A percentile compares a stretch with the other conserved stretches of the same genome.
Evolutionary conservation across 37 sponge, comb jelly and placozoan genomes (phyloP).

Genomic region (Aphrocallistes beatrix): DNA sequence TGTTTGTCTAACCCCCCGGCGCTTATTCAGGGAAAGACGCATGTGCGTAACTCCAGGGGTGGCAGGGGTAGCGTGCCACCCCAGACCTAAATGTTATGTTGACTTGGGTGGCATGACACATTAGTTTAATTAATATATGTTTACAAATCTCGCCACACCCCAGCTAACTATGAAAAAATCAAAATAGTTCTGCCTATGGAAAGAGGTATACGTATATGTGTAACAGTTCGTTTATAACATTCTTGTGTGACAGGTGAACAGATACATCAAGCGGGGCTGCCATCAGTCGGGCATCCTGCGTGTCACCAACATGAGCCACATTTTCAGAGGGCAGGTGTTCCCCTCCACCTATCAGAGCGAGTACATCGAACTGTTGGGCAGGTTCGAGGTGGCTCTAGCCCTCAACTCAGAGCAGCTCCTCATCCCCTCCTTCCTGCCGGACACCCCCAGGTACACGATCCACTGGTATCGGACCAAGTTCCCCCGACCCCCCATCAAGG

Average conservation of each 20-base stretch:
- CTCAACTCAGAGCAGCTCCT: constrained; percentile 52
- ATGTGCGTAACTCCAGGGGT: too few species aligned
- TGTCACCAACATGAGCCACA: constrained; percentile 51
- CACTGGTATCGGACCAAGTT: constrained; percentile 47
- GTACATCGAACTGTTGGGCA: constrained; percentile 69
- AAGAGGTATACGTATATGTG: too few species aligned
- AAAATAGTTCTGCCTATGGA: too few species aligned
- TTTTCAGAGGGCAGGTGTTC: constrained; percentile 68
- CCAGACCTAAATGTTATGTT: too few species aligned
- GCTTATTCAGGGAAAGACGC: too few species aligned
- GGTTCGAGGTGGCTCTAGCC: constrained; percentile 74
- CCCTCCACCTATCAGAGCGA: constrained; percentile 50
- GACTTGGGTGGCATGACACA: too few species aligned
- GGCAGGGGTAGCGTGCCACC: too few species aligned
- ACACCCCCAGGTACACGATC: constrained; percentile 42
- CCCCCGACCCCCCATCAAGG: constrained; percentile 41
- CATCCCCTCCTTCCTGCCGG: constrained; percentile 69
- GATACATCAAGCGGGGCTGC: constrained; percentile 21
- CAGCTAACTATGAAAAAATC: too few species aligned
- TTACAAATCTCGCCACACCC: too few species aligned
- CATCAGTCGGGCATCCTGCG: constrained; percentile 62
- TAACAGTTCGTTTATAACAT: neutral
- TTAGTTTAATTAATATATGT: too few species aligned
- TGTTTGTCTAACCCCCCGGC: too few species aligned
- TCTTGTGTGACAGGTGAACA: neutral